phyloP scores from a whole-genome alignment of 2,113 vertebrate genomes.

The Lycaon pictus region DNA sequence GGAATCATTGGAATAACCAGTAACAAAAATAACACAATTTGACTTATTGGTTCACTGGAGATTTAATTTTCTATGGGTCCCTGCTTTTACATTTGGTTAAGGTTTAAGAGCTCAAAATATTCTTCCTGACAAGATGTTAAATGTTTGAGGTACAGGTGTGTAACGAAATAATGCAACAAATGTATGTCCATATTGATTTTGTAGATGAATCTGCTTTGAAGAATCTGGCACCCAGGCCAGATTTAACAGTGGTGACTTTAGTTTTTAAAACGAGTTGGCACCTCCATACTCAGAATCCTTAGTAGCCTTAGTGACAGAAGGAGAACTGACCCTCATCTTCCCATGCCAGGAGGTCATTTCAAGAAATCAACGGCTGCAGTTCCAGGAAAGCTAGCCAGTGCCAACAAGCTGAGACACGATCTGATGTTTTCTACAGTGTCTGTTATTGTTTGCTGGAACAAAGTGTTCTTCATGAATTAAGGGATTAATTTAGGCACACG shows the following conservation, averaged over 20 bases:
- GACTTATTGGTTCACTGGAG: constrained; percentile 69
- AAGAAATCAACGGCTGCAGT: constrained; percentile 34
- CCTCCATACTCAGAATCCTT: constrained; percentile 20
- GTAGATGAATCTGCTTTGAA: constrained; percentile 78
- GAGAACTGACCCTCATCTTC: constrained; percentile 64
- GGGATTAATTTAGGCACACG: background rate
- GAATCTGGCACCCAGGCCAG: constrained; percentile 38
- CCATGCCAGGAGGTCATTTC: constrained; percentile 9
- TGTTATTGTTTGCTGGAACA: background rate
- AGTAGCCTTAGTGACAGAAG: background rate
- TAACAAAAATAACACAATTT: constrained; percentile 69
- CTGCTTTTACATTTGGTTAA: constrained; percentile 79
- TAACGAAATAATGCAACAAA: constrained; percentile 73
- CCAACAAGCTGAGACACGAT: background rate
- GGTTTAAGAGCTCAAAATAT: constrained; percentile 73
- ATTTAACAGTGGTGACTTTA: constrained; percentile 34
- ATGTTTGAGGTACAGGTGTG: constrained; percentile 61
- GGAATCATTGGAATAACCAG: constrained; percentile 24
- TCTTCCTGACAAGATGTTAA: constrained; percentile 79
- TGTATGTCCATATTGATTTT: constrained; percentile 78
- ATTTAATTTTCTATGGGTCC: constrained; percentile 78
- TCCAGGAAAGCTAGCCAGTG: background rate
- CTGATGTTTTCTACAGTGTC: background rate
- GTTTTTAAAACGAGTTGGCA: constrained; percentile 35
- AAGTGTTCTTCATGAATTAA: background rate